Percentiles rank a stretch among this genome's conserved stretches.
Conservation (phyloP, 1,140 invertebrate genomes). For the Teleopsis dalmanni region DNA sequence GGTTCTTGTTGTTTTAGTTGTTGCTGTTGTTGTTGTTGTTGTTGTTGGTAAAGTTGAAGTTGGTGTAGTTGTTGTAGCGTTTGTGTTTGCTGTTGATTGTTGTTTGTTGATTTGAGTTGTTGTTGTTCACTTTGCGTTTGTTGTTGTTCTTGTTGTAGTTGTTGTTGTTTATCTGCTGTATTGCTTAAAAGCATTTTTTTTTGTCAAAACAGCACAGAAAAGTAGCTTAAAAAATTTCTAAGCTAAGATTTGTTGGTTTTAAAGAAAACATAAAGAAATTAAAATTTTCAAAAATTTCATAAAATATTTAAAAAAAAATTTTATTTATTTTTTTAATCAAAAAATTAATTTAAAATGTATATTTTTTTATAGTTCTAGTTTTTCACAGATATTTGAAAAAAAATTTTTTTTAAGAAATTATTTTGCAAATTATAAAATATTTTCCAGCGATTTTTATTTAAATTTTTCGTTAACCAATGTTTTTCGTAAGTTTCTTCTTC, state of each 20-base stretch:
- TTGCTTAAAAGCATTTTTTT: slow-evolving; percentile 8
- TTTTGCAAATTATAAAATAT: too few relatives aligned
- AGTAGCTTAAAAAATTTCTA: background rate
- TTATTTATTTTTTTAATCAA: background rate
- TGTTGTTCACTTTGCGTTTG: background rate
- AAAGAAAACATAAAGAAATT: background rate
- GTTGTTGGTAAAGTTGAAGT: background rate
- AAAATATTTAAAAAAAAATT: background rate
- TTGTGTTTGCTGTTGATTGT: background rate
- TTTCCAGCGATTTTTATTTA: too few relatives aligned
- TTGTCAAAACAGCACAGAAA: background rate
- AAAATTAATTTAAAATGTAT: too few relatives aligned
- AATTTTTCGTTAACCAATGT: too few relatives aligned
- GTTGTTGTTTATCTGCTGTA: background rate
- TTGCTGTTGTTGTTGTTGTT: background rate
- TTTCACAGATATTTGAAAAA: too few relatives aligned
- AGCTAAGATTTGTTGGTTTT: background rate
- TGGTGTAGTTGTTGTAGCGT: background rate
- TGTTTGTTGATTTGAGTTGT: background rate
- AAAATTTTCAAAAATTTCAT: background rate
- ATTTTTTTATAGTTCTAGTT: too few relatives aligned
- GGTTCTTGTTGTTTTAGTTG: background rate
- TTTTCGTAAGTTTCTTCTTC: too few relatives aligned
- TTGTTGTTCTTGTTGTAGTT: background rate
- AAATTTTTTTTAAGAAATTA: too few relatives aligned